Base-by-base conservation (phyloP, 2,797 vertebrate genomes). In the Phataginus tetradactyla region DNA sequence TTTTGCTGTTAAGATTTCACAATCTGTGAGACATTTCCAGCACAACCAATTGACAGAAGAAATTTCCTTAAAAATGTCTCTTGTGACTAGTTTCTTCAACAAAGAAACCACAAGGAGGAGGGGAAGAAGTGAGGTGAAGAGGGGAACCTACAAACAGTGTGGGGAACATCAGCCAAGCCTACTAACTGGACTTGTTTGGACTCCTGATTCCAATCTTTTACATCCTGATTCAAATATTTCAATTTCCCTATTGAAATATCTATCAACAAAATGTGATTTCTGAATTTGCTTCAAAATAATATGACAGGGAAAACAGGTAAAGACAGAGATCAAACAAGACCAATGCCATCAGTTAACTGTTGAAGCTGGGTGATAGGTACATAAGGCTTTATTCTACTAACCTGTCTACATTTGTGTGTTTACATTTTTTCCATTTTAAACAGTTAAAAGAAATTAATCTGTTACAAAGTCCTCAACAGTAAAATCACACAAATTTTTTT, bases 131-230 rank as follows among this genome's bases (percentile, higher is more conserved):
- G 20, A 42, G 20, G 34, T 0, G 6, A 10, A 34, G 4, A 37
- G 6, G 34, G 45, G 39, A 68, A 55, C 21, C 32, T 4, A 34
- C 0, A n/a, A 84, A 37, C 0, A 27, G 49, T 10, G 53, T 27
- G 72, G 32, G 3, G 86, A 32, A 91, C 71, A 49, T 27, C 55
- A 49, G 15, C 64, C 59, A 61, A 21, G 1, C 29, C 77, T 64
- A 77, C 49, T 0, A 0, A 4, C n/a, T 10, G 20, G 27, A 37
- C 53, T 29, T 66, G 1, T 4, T 2, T 6, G 6, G n/a, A 23
- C 53, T 55, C 59, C 23, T 7, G 18, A 75, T 18, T 92, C 86
- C 27, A 18, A 29, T 25, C 32, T 66, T 45, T 23, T 63, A 63
- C 10, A 57, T 11, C 45, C 45, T 45, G 45, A 45, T 45, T 45